A percentile compares a stretch with the other conserved stretches of the same genome.
Evolutionary conservation across 2,888 invertebrate species (phyloP).

Genomic region (Catocala nupta): DNA sequence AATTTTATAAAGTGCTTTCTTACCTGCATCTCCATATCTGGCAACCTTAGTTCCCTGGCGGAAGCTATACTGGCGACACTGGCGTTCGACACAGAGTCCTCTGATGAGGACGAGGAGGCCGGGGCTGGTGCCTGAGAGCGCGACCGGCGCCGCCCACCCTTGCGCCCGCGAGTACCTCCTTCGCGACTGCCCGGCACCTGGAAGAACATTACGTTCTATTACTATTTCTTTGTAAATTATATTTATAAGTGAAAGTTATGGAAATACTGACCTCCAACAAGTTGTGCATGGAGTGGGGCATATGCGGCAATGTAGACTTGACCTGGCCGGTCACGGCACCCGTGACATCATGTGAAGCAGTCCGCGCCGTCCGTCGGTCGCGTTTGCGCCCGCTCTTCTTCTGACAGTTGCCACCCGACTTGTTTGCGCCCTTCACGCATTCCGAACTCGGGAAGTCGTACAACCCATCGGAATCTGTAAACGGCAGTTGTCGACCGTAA

Average conservation of each 20-base stretch:
- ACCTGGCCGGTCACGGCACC: constrained; percentile 66
- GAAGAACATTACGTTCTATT: constrained; percentile 23
- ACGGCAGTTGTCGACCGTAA: constrained; percentile 90
- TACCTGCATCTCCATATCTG: constrained; percentile 82
- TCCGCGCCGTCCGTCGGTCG: constrained; percentile 88
- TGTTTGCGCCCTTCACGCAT: constrained; percentile 86
- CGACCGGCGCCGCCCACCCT: constrained; percentile 75
- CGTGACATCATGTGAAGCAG: constrained; percentile 78
- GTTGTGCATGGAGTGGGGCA: constrained; percentile 86
- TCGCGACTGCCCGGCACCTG: constrained; percentile 78
- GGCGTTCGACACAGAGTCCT: constrained; percentile 77
- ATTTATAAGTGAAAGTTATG: neutral
- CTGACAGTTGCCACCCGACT: constrained; percentile 80
- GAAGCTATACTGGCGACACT: constrained; percentile 81
- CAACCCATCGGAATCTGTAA: constrained; percentile 93
- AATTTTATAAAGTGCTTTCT: neutral
- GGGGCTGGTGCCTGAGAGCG: constrained; percentile 81
- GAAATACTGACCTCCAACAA: constrained; percentile 86
- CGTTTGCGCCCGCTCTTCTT: constrained; percentile 89
- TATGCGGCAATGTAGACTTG: constrained; percentile 86
- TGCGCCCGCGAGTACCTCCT: constrained; percentile 66
- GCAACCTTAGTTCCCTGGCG: constrained; percentile 74
- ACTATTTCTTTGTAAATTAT: neutral
- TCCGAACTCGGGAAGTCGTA: constrained; percentile 94
- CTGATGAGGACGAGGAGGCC: constrained; percentile 78